Percentiles rank a stretch among this genome's conserved stretches.
Conservation (phyloP, 1,140 invertebrate species). For the Eufriesea mexicana region DNA sequence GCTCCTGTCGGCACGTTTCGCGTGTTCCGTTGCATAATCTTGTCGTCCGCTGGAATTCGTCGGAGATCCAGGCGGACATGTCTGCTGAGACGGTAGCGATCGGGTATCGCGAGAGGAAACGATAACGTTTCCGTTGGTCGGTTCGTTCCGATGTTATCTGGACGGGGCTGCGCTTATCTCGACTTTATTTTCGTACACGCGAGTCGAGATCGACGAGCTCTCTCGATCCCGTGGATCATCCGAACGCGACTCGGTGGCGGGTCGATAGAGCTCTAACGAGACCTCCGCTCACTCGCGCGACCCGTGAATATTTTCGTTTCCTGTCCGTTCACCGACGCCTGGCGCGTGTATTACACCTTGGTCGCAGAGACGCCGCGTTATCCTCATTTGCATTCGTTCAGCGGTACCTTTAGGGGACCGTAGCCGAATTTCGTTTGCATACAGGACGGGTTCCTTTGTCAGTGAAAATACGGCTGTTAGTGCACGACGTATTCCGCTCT, state of each 20-base stretch:
- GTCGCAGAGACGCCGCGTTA: neutral
- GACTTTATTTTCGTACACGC: neutral
- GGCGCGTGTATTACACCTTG: neutral
- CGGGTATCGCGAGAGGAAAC: neutral
- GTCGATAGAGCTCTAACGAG: neutral
- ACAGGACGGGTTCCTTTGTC: neutral
- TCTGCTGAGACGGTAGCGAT: neutral
- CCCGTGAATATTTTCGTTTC: constrained; percentile 29
- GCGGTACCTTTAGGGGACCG: neutral
- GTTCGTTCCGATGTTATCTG: constrained; percentile 10
- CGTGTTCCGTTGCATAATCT: constrained; percentile 21
- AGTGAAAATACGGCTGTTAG: neutral
- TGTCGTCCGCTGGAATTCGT: neutral
- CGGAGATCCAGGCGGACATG: neutral
- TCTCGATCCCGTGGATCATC: neutral
- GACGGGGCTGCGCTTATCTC: neutral
- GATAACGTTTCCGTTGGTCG: neutral
- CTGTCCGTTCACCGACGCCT: neutral
- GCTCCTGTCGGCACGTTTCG: constrained; percentile 32
- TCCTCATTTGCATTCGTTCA: constrained; percentile 21
- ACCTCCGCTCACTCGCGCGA: too few species aligned
- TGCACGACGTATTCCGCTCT: neutral
- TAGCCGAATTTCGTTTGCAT: constrained; percentile 15
- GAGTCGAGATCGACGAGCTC: too few species aligned
- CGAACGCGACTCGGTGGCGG: too few species aligned